phyloP scores from a whole-genome alignment of 2,113 vertebrate species.

The Tichodroma muraria region DNA sequence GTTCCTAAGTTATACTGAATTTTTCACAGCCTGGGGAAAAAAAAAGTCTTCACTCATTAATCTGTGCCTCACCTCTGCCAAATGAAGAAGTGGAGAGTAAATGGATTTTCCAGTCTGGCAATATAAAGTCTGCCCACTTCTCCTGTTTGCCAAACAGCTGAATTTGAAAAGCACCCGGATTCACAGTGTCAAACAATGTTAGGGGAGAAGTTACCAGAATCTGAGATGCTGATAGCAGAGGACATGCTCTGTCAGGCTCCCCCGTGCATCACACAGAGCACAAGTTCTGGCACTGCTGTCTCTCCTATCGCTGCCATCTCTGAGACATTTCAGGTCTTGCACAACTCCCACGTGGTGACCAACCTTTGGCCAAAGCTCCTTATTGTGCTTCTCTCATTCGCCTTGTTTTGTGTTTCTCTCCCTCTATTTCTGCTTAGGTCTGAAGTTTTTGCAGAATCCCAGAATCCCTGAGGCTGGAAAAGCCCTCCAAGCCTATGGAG shows the following conservation, averaged over 20 bases:
- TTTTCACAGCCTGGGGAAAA: neutral
- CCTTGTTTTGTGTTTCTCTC: neutral
- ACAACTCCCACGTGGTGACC: neutral
- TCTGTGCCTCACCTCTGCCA: neutral
- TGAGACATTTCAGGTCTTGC: neutral
- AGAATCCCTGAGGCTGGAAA: rapidly evolving
- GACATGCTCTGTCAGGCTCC: neutral
- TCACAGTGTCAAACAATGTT: neutral
- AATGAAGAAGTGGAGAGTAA: neutral
- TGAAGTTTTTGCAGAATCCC: neutral
- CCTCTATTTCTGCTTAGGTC: neutral
- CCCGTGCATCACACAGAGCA: neutral
- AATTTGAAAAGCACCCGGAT: neutral
- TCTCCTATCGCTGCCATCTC: neutral
- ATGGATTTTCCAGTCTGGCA: neutral
- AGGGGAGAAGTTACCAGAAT: neutral
- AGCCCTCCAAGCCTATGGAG: neutral
- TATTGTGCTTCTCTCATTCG: rapidly evolving
- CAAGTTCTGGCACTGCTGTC: neutral
- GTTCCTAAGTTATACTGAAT: neutral
- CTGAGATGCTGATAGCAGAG: neutral
- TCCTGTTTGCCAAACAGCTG: neutral
- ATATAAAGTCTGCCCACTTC: neutral
- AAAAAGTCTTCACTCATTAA: neutral
- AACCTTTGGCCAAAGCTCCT: neutral